Evolutionary conservation across 2,888 invertebrate genomes (phyloP), one percentile per base, ranked within the genome.

Genomic region (Lysandra coridon): DNA sequence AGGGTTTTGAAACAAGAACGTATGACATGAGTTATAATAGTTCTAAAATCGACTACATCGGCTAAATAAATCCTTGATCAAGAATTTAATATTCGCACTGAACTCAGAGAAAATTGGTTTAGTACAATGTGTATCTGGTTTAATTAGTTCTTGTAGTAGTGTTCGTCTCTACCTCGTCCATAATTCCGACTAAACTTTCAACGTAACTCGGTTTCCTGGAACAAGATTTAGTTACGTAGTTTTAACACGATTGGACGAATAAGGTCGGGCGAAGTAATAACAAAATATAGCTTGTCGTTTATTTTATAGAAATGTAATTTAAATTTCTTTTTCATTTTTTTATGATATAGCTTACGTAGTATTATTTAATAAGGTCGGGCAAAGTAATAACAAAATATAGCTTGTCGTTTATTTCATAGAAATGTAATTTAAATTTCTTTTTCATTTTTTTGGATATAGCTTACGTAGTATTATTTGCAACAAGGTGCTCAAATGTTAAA

Each of bases 191-290:
- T 76, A 53, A 76, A 76, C 30, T 57, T 76, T 17, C 33, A 17
- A 33, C 53, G 76, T 76, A 57, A 75, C 53, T 76, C 6, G 33
- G 76, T 76, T 76, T 57, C 76, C 17, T 17, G 53, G 76, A 33
- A 76, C 76, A 33, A 57, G 76, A 76, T 76, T 76, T 76, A 76
- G 53, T 76, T 76, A 76, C 14, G 30, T 30, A 76, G 53, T 57
- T 53, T 33, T 76, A 53, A 53, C 53, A 30, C 76, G 30, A 57
- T 57, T 76, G 1, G 30, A 57, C 57, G 53, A 76, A 33, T 57
- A 37, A 69, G 69, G 69, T 69, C 69, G 69, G 30, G 69, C 30
- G 30, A 69, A 69, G 69, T 69, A 37, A 17, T 69, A 37, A 69
- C 69, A 69, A 69, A 69, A 69, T 69, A 69, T 69, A 69, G 14